Base-by-base conservation (phyloP, 2,888 invertebrate species). In the Stegana nigrithorax region DNA sequence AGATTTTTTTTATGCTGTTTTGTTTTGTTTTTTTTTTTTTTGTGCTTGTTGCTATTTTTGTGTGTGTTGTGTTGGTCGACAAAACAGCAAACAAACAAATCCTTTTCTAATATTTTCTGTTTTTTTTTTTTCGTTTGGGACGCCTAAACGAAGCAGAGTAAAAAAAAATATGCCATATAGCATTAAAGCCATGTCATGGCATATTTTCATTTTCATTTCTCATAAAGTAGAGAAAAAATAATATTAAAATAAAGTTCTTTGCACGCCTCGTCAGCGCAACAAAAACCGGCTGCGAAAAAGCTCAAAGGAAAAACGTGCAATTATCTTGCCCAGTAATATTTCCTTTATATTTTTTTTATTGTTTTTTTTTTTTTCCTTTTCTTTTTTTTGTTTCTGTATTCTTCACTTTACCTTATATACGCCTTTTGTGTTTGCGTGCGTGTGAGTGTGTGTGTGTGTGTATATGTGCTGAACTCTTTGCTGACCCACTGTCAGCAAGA, bases 401-500 rank as follows among this genome's bases (percentile, higher is more conserved):
- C n/a, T n/a, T n/a, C n/a, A n/a, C n/a, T n/a, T n/a, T n/a, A n/a
- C n/a, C n/a, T n/a, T n/a, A n/a, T n/a, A n/a, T n/a, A n/a, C n/a
- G n/a, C n/a, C n/a, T n/a, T n/a, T n/a, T n/a, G n/a, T n/a, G n/a
- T n/a, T n/a, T n/a, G n/a, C n/a, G n/a, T n/a, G n/a, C n/a, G n/a
- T n/a, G n/a, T n/a, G n/a, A n/a, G n/a, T n/a, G n/a, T n/a, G n/a
- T n/a, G n/a, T n/a, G n/a, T n/a, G n/a, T n/a, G n/a, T n/a, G n/a
- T n/a, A n/a, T 39, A 32, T n/a, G 14, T 17, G 39, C 6, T 39
- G 39, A 39, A n/a, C 36, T 32, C 32, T 55, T 12, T 14, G 68
- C 75, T 75, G 71, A 74, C 73, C 73, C 71, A 73, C 71, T 73
- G 73, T 74, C 73, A 73, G 71, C 51, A 51, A 27, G 29, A 51